Evolutionary conservation across 2,888 invertebrate species (phyloP).

Genomic region (Lycaena phlaeas): DNA sequence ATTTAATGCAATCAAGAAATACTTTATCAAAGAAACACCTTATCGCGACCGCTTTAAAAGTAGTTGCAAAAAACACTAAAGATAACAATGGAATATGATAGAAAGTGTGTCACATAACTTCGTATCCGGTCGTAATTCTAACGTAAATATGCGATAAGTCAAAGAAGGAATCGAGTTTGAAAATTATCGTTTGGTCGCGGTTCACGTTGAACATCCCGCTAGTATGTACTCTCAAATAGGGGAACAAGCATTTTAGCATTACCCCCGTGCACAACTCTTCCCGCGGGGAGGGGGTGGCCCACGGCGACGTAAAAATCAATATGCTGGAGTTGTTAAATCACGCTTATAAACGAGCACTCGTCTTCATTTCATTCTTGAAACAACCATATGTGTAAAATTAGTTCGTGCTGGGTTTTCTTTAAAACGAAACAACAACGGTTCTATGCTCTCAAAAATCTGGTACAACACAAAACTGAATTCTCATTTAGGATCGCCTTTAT

Average conservation of each 20-base stretch:
- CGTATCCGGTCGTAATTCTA: conserved; percentile 65
- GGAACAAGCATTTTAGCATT: conserved; percentile 75
- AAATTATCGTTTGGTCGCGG: conserved; percentile 34
- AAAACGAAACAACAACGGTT: not conserved
- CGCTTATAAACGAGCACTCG: conserved; percentile 76
- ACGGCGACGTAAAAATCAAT: conserved; percentile 75
- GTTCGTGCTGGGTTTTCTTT: not conserved
- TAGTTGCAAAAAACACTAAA: conserved; percentile 40
- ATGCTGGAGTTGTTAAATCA: conserved; percentile 86
- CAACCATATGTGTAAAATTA: conserved; percentile 39
- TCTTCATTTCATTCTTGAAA: conserved; percentile 72
- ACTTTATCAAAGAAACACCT: not conserved
- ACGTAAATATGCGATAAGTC: conserved; percentile 51
- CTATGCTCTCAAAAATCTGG: not conserved
- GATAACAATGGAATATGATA: conserved; percentile 50
- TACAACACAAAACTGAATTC: not conserved
- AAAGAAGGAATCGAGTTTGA: conserved; percentile 34
- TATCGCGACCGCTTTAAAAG: not conserved
- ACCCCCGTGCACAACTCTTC: conserved; percentile 74
- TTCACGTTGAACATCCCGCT: conserved; percentile 52
- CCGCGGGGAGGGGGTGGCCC: conserved; percentile 69
- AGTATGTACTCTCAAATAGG: conserved; percentile 74
- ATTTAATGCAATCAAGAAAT: not conserved
- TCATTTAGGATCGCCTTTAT: not conserved
- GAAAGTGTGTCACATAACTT: conserved; percentile 67